Conservation (phyloP, 2,888 invertebrate genomes). For the Peribatodes rhomboidaria region DNA sequence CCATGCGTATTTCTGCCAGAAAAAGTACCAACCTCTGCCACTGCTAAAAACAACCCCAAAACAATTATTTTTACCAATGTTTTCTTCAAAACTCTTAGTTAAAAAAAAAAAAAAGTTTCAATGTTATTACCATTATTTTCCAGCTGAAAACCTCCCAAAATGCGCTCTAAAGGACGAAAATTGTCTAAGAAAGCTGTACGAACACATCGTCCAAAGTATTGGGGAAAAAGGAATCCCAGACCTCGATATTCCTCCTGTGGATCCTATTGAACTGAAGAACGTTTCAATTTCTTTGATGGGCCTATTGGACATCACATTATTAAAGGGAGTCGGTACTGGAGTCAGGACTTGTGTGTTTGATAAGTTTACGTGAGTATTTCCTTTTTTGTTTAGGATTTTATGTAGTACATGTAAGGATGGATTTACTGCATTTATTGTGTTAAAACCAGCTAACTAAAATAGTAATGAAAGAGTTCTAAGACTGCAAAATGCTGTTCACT, state of each 20-base stretch:
- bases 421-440: no score
- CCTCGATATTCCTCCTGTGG: slow-evolving; percentile 57
- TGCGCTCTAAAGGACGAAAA: slow-evolving; percentile 57
- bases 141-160: slow-evolving; percentile 59
- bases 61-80: no score
- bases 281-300: slow-evolving; percentile 51
- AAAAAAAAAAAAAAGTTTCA: no score
- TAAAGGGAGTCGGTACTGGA: slow-evolving; percentile 60
- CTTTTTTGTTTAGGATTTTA: background rate
- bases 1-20: no score
- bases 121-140: background rate
- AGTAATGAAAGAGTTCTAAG: no score
- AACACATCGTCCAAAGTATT: slow-evolving; percentile 48
- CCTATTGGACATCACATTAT: slow-evolving; percentile 54
- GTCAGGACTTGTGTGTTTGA: slow-evolving; percentile 58
- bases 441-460: no score
- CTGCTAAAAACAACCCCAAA: no score
- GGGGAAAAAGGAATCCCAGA: slow-evolving; percentile 57
- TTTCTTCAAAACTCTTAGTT: no score
- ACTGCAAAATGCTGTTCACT: no score
- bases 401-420: no score
- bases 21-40: no score
- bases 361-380: slow-evolving; percentile 52
- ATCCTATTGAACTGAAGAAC: slow-evolving; percentile 57
- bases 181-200: slow-evolving; percentile 53